Conservation (phyloP, 2,113 vertebrate species). For the Leucoraja erinaceus region DNA sequence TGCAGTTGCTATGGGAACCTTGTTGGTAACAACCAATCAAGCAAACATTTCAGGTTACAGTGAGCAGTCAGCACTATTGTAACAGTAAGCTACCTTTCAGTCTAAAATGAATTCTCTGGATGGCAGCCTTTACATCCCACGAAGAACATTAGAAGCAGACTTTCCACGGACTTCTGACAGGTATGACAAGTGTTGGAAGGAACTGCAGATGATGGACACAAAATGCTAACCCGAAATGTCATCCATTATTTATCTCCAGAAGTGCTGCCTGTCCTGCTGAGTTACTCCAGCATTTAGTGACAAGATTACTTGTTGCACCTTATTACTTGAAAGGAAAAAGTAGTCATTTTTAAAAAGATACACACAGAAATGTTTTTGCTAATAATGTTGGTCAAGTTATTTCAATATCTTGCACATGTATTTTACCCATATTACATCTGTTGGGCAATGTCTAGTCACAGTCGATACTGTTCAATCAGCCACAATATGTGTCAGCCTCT, state of each 20-base stretch:
- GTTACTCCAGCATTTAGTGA: too few species aligned
- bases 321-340: not conserved
- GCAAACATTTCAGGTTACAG: not conserved
- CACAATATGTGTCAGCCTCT: too few species aligned
- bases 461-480: too few species aligned
- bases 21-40: slow-evolving; percentile 12
- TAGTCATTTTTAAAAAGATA: too few species aligned
- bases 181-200: not conserved
- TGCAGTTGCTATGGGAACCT: not conserved
- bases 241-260: too few species aligned
- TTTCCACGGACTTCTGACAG: not conserved
- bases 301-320: not conserved
- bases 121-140: not conserved
- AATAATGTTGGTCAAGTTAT: not conserved
- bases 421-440: not conserved
- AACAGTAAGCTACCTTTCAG: not conserved
- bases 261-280: too few species aligned
- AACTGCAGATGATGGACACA: too few species aligned
- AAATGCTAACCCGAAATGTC: too few species aligned
- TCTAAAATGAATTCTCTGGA: not conserved
- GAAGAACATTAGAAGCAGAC: not conserved
- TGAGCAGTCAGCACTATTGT: too few species aligned
- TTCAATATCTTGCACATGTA: not conserved
- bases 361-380: not conserved
- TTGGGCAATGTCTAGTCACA: too few species aligned